Percentiles rank a stretch among this genome's conserved stretches.
Conservation (phyloP, 2,113 vertebrate genomes). For the Himantopus leucocephalus region DNA sequence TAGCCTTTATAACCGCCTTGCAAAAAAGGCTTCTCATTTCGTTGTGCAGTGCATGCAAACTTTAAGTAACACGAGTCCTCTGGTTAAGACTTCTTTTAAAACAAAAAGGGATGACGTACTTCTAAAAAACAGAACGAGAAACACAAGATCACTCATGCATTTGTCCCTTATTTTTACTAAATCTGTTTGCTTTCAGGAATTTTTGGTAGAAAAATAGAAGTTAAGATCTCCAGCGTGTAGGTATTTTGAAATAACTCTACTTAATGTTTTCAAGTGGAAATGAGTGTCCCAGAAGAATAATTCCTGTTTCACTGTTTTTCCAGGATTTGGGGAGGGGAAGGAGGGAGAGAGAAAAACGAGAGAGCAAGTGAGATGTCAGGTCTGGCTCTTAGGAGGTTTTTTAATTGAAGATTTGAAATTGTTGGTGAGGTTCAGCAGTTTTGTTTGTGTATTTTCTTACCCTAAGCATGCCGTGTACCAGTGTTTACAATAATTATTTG, state of each 20-base stretch:
- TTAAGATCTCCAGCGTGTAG: background rate
- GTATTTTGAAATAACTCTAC: background rate
- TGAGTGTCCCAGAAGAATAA: background rate
- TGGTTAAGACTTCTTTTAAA: background rate
- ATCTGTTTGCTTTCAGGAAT: background rate
- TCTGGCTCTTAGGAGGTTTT: background rate
- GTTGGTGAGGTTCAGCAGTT: background rate
- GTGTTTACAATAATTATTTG: background rate
- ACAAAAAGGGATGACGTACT: background rate
- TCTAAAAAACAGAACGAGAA: background rate
- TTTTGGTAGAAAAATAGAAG: background rate
- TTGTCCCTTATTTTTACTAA: background rate
- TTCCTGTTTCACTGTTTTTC: background rate
- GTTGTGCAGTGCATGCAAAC: background rate
- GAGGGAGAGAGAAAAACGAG: background rate
- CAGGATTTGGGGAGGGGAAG: background rate
- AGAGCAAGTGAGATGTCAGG: background rate
- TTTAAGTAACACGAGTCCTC: background rate
- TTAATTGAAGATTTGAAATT: background rate
- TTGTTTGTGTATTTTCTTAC: background rate
- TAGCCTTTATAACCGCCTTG: background rate
- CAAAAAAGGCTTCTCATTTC: background rate
- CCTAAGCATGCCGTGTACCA: background rate
- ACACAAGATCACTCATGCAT: background rate
- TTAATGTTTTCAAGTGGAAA: background rate